Evolutionary conservation across 2,888 invertebrate genomes (phyloP).

Genomic region (Tyria jacobaeae): DNA sequence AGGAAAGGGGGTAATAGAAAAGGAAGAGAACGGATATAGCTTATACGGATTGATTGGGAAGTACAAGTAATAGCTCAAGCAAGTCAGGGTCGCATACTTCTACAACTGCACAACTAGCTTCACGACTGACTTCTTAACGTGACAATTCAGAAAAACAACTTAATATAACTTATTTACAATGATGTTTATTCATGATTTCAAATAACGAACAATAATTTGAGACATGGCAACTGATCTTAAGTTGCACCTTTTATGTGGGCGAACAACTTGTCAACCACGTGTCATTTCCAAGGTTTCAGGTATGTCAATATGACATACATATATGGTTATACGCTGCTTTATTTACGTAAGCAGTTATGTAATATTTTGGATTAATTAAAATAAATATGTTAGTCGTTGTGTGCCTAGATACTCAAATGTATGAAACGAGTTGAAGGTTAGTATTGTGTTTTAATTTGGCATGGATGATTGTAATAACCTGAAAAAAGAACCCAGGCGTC

Average conservation of each 20-base stretch:
- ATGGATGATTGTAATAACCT: too few species aligned
- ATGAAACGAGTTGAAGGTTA: neutral
- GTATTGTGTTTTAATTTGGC: too few species aligned
- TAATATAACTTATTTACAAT: neutral
- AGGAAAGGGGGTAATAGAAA: too few species aligned
- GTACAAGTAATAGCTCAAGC: too few species aligned
- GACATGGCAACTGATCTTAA: constrained; percentile 16
- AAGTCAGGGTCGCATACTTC: too few species aligned
- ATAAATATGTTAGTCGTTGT: neutral
- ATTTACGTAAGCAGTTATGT: constrained; percentile 1
- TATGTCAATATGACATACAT: constrained; percentile 25
- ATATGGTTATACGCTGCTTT: constrained; percentile 18
- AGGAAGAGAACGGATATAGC: too few species aligned
- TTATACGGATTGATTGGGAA: too few species aligned
- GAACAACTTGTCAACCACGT: constrained; percentile 35
- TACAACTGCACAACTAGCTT: too few species aligned
- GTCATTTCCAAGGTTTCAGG: constrained; percentile 38
- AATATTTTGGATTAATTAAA: constrained; percentile 10
- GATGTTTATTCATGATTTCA: neutral
- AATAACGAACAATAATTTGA: constrained; percentile 20
- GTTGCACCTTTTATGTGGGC: constrained; percentile 38
- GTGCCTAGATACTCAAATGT: neutral
- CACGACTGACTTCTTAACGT: too few species aligned
- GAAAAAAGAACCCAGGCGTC: too few species aligned
- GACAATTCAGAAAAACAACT: too few species aligned